Percentiles rank a stretch among this genome's conserved stretches.
Evolutionary conservation across 2,888 invertebrate species (phyloP).

Genomic region (Resseliella maxima): DNA sequence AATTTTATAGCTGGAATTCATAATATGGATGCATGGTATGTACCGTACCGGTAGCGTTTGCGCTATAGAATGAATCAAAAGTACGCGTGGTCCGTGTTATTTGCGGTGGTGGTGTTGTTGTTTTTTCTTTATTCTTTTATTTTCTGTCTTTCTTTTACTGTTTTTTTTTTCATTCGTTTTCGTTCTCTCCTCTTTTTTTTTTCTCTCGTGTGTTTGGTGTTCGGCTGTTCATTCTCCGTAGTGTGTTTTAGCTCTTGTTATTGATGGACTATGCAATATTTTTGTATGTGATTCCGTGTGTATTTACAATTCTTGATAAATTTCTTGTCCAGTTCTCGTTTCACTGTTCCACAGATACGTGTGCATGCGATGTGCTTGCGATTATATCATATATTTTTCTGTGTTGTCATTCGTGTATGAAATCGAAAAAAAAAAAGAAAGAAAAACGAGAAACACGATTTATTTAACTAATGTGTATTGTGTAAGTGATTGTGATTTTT

Average conservation of each 20-base stretch:
- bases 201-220: too few species aligned
- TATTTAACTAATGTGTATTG: not conserved
- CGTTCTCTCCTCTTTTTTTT: not conserved
- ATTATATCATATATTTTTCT: not conserved
- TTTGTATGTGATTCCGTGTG: not conserved
- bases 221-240: not conserved
- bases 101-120: not conserved
- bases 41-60: constrained; percentile 50
- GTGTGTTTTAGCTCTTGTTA: not conserved
- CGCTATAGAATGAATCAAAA: not conserved
- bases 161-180: not conserved
- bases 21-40: not conserved
- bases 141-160: not conserved
- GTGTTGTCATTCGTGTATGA: not conserved
- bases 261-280: not conserved
- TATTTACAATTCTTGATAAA: not conserved
- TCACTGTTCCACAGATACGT: constrained; percentile 20
- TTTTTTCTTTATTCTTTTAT: not conserved
- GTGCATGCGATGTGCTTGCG: not conserved
- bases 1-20: not conserved
- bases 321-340: constrained; percentile 13
- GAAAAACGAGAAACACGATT: not conserved
- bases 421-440: not conserved
- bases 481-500: constrained; percentile 37
- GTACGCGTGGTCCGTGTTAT: constrained; percentile 54